Conservation (phyloP, 2,113 vertebrate genomes). For the Oryzias curvinotus region DNA sequence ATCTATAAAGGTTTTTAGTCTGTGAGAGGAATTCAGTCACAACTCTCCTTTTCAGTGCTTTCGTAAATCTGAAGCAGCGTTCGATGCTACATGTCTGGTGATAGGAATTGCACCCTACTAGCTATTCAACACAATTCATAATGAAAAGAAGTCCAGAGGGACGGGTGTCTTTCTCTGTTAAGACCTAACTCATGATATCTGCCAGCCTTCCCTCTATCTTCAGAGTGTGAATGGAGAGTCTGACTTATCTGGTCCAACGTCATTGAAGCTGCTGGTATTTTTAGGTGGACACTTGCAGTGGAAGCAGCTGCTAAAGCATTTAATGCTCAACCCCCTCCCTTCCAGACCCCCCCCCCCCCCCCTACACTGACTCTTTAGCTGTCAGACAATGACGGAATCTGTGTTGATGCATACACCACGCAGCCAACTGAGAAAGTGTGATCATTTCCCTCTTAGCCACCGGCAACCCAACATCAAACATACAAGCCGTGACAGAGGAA, state of each 20-base stretch:
- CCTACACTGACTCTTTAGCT: conserved; percentile 38
- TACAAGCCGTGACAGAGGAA: conserved; percentile 8
- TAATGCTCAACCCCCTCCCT: conserved; percentile 22
- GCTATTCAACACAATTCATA: conserved; percentile 21
- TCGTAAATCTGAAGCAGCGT: too few species aligned
- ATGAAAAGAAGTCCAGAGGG: conserved; percentile 28
- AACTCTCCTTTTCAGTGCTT: too few species aligned
- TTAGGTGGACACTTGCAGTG: conserved; percentile 60
- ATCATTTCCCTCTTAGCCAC: conserved; percentile 38
- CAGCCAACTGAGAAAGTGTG: conserved; percentile 10
- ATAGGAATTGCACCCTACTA: conserved; percentile 15
- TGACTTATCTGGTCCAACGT: conserved; percentile 69
- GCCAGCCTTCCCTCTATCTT: conserved; percentile 61
- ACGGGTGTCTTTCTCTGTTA: conserved; percentile 37
- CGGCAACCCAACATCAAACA: conserved; percentile 1
- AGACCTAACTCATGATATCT: conserved; percentile 43
- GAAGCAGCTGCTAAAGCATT: conserved; percentile 74
- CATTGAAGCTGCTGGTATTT: conserved; percentile 71
- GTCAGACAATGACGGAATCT: conserved; percentile 58
- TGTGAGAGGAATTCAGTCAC: too few species aligned
- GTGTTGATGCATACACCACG: conserved; percentile 22
- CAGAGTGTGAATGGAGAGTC: conserved; percentile 63
- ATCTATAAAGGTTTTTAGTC: too few species aligned
- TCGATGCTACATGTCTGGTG: background rate
- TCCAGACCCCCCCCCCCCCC: background rate